Conservation (phyloP, 2,113 vertebrate genomes). For the Girardinichthys multiradiatus region DNA sequence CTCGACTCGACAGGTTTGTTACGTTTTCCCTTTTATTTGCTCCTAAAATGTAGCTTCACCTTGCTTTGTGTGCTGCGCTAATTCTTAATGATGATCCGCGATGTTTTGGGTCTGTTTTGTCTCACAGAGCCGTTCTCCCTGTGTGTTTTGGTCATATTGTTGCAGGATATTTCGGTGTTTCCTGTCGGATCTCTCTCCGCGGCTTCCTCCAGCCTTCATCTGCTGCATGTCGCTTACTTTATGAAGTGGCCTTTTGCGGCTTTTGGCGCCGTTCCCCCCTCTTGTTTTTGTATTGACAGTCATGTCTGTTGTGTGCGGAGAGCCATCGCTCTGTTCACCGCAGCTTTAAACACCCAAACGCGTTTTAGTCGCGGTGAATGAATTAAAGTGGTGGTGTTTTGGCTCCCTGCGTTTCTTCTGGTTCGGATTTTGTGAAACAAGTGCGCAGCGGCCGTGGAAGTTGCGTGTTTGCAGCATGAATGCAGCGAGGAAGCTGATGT, state of each 20-base stretch:
- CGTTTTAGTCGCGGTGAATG: conserved; percentile 28
- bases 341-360: not conserved
- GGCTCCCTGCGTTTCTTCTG: not conserved
- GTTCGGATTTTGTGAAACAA: conserved; percentile 23
- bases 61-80: conserved; percentile 9
- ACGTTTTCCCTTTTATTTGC: not conserved
- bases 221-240: conserved; percentile 30
- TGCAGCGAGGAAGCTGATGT: not conserved
- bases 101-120: not conserved
- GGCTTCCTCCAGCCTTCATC: not conserved
- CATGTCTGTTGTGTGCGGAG: conserved; percentile 1
- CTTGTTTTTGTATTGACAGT: conserved; percentile 17
- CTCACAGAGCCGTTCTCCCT: not conserved
- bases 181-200: not conserved
- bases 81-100: conserved; percentile 22
- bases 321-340: conserved; percentile 15
- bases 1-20: conserved; percentile 75
- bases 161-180: conserved; percentile 11
- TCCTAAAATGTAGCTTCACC: conserved; percentile 5
- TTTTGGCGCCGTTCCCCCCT: conserved; percentile 25
- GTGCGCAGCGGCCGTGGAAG: conserved; percentile 36
- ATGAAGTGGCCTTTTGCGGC: conserved; percentile 35
- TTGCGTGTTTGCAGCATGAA: conserved; percentile 35
- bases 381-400: not conserved
- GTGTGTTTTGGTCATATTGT: conserved; percentile 12